Evolutionary conservation across 2,797 vertebrate genomes (phyloP), one percentile per base, ranked within the genome.

Genomic region (Dendrocincla fuliginosa): DNA sequence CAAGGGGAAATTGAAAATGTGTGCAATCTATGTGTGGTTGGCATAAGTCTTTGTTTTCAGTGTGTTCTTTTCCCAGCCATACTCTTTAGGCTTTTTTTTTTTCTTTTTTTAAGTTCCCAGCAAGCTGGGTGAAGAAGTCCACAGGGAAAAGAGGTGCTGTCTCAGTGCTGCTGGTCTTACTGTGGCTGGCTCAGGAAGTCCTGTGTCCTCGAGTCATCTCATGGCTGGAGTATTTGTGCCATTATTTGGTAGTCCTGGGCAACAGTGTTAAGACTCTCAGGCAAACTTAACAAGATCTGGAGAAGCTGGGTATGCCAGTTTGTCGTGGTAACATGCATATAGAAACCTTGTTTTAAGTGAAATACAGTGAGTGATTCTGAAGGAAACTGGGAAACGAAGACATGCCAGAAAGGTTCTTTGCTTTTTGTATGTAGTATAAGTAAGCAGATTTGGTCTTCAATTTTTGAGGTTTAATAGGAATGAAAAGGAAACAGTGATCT

Each of bases 391-490:
- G 42, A 65, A 60, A 87, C 35, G 12, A 85, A 74, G 32, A 33
- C 52, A 27, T 56, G 41, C 42, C 7, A 25, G 44, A 50, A 69
- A 46, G 9, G 5, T 15, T 42, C 63, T 82, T 69, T 73, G 33
- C 44, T 74, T 5, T 59, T 57, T 52, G 8, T 50, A 3, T 37
- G 2, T 19, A 20, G 25, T 12, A 4, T 80, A 50, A 6, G 5
- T n/a, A 55, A 47, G 23, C 0, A 0, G 42, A 47, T 67, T 70
- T 0, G 0, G 9, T 75, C 53, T 64, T 89, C 0, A 0, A 7
- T n/a, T 92, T 88, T 44, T 84, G 61, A 60, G 16, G 11, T 46
- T 35, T 90, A 64, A 53, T 61, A 81, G 33, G 37, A 84, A 53
- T 39, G 8, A 37, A 77, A 46, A 75, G 22, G 53, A 64, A 89